Evolutionary conservation across 2,888 invertebrate genomes (phyloP), one percentile per base, ranked within the genome.

Genomic region (Oligia strigilis): DNA sequence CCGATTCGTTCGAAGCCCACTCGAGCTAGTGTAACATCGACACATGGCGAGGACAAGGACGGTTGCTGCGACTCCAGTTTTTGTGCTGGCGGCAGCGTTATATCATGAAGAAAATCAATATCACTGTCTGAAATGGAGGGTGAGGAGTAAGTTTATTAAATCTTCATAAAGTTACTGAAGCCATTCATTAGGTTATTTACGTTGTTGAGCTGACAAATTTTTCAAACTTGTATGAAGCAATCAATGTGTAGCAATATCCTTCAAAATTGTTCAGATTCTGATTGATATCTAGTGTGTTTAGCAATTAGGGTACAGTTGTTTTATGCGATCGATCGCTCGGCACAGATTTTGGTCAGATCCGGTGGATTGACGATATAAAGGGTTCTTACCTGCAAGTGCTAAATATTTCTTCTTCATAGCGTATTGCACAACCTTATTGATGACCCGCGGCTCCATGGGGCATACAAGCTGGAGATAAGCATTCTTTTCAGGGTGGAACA

Each of bases 401-500:
- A 40, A 46, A 49, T 46, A 49, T 80, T 81, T 84, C 46, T 89
- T 92, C 77, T 90, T 84, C 95, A 96, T 94, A 14, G 96, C 97
- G 4, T 83, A 87, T 71, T 94, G 94, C 0, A 97, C 95, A 0
- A 95, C 94, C 58, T 96, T 96, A 76, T 97, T 96, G 72, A 97
- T 94, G 0, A 96, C 88, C 2, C 95, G 88, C 0, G 97, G 96
- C 67, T 96, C 95, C 77, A 96, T 91, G 0, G 95, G 92, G 77
- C 95, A 95, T 3, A 94, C 94, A 40, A 96, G 88, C 82, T 97
- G 97, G 0, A 97, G 91, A 72, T 95, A 97, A 0, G 97, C 96
- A 81, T 97, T 97, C 79, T 95, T 96, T 81, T 96, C 90, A 0
- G 95, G 93, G 79, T 94, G 93, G 89, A 96, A 96, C 97, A 97